Percentiles rank a stretch among this genome's conserved stretches.
Evolutionary conservation across 1,140 invertebrate genomes (phyloP).

Genomic region (Lordiphosa mommai): DNA sequence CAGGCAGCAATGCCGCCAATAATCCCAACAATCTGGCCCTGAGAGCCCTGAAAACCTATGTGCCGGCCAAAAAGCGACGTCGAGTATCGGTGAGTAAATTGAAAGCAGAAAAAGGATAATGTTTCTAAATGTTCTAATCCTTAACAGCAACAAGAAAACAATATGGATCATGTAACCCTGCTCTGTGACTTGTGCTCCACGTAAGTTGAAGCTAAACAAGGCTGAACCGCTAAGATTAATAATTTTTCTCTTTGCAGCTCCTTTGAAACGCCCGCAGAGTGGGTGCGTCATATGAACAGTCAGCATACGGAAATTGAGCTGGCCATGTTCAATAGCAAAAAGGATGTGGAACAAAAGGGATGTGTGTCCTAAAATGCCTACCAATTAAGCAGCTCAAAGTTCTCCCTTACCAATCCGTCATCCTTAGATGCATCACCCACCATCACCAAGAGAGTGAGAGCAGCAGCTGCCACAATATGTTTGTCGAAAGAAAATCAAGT

Average conservation of each 20-base stretch:
- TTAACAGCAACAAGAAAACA: slow-evolving; percentile 75
- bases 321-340: slow-evolving; percentile 87
- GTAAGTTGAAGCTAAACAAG: no score
- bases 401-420: background rate
- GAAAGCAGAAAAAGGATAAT: slow-evolving; percentile 1
- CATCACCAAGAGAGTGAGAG: slow-evolving; percentile 18
- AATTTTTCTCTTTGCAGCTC: slow-evolving; percentile 26
- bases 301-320: slow-evolving; percentile 91
- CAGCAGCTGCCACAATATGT: slow-evolving; percentile 35
- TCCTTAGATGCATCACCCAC: background rate
- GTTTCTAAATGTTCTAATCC: background rate
- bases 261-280: slow-evolving; percentile 89
- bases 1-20: slow-evolving; percentile 23
- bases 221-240: no score
- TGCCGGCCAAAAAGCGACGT: slow-evolving; percentile 81
- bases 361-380: slow-evolving; percentile 55
- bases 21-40: slow-evolving; percentile 44
- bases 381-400: slow-evolving; percentile 32
- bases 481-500: slow-evolving; percentile 65
- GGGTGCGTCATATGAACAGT: slow-evolving; percentile 91
- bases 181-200: slow-evolving; percentile 89
- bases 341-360: slow-evolving; percentile 71
- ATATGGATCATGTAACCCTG: slow-evolving; percentile 73
- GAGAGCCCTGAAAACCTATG: slow-evolving; percentile 81
- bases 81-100: slow-evolving; percentile 79